phyloP scores from a whole-genome alignment of 2,888 invertebrate genomes.

The Philaethria dido region DNA sequence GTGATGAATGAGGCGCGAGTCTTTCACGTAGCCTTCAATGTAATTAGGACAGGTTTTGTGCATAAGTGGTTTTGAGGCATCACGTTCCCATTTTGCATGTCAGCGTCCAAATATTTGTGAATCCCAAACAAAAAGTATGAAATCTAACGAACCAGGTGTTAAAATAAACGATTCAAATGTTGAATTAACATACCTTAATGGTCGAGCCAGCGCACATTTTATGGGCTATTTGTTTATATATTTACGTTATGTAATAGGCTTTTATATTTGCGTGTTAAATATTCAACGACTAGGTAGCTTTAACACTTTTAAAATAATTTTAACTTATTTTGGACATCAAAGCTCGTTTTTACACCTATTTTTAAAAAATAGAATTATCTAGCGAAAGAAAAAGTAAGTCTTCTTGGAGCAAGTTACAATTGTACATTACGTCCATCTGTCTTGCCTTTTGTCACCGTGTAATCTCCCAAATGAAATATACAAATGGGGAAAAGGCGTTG shows the following conservation, averaged over 20 bases:
- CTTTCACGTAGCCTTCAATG: conserved; percentile 73
- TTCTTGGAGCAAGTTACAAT: neutral
- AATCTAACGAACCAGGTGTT: conserved; percentile 21
- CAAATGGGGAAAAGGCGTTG: neutral
- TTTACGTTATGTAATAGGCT: neutral
- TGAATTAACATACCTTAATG: conserved; percentile 7
- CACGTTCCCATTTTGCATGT: conserved; percentile 51
- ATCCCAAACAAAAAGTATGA: conserved; percentile 16
- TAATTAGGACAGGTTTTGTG: conserved; percentile 72
- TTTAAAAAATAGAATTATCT: neutral
- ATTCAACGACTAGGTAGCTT: neutral
- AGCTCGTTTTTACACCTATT: neutral
- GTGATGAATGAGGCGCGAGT: conserved; percentile 62
- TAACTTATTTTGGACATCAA: neutral
- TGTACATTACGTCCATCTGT: conserved; percentile 15
- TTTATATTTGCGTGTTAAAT: neutral
- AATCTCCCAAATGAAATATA: conserved; percentile 12
- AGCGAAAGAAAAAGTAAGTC: neutral
- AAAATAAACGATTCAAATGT: conserved; percentile 20
- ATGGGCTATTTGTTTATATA: neutral
- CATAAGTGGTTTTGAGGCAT: conserved; percentile 69
- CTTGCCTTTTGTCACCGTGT: conserved; percentile 16
- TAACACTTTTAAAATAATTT: neutral
- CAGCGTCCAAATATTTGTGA: conserved; percentile 24
- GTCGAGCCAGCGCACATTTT: conserved; percentile 2